Base-by-base conservation (phyloP, 2,888 invertebrate genomes). In the Andrena hattorfiana region DNA sequence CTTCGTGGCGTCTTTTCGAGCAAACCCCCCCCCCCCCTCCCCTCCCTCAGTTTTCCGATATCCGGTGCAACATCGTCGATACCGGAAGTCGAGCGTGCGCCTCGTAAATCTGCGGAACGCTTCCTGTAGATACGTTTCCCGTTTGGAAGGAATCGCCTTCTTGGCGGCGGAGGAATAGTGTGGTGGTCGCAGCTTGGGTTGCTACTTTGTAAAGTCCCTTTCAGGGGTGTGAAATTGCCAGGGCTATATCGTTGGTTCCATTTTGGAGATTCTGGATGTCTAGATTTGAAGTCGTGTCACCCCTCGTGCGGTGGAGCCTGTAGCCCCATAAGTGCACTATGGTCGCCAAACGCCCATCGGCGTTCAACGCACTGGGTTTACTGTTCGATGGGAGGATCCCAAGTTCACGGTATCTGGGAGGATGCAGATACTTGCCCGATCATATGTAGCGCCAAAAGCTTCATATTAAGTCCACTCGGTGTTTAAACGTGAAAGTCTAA, bases 71-170 rank as follows among this genome's bases (percentile, higher is more conserved):
- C 28, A 20, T 69, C 35, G 62, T 63, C 62, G 32, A 42, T 63
- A 49, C 60, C 23, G 74, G 60, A 60, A 68, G 49, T n/a, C 64
- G 7, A 64, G 28, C 13, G 48, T 8, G 60, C 23, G 6, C 20
- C 48, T 71, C 70, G 35, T 73, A 73, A 64, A 73, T 64, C 63
- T 73, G 54, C 28, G n/a, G 4, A 26, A 54, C 5, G 54, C 28
- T 64, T 73, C 72, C 64, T 35, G 54, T 26, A 64, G 54, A 64
- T 49, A 35, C 28, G 72, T 26, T 64, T 56, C 32, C 20, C 10
- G 7, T 32, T 13, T 23, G 23, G n/a, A 26, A 63, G 71, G 49
- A 63, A 51, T 60, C 60, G 60, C 48, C 70, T 28, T 60, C 48
- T 71, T 35, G 48, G 7, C 26, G 3, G 26, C 13, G 30, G 16